Conservation (phyloP, 1,140 invertebrate species). For the Trypoxylus dichotomus region DNA sequence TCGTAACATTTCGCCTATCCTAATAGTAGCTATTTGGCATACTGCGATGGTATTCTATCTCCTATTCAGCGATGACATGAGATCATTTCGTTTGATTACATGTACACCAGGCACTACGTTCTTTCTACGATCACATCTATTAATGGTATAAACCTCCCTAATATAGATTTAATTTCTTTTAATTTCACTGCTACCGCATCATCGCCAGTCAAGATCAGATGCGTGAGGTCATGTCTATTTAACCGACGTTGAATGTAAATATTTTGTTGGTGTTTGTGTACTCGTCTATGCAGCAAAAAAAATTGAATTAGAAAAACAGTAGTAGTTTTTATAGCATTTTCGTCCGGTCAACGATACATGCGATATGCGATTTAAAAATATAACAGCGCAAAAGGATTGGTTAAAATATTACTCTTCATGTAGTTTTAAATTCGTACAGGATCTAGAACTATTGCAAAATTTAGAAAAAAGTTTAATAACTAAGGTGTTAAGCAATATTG, state of each 20-base stretch:
- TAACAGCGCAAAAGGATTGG: too few species aligned
- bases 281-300: background rate
- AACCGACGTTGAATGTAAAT: background rate
- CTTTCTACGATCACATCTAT: background rate
- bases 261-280: background rate
- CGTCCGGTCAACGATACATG: background rate
- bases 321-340: background rate
- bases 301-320: background rate
- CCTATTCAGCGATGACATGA: background rate
- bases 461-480: too few species aligned
- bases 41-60: background rate
- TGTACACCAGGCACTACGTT: too few species aligned
- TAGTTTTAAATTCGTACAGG: too few species aligned
- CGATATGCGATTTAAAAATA: too few species aligned
- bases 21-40: background rate
- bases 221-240: background rate
- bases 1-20: background rate
- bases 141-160: background rate
- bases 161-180: background rate
- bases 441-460: too few species aligned
- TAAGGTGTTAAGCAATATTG: too few species aligned
- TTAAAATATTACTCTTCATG: too few species aligned
- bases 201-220: background rate
- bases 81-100: background rate
- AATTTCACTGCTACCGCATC: background rate